phyloP scores from a whole-genome alignment of 2,113 vertebrate genomes.

The Cyprinodon variegatus region DNA sequence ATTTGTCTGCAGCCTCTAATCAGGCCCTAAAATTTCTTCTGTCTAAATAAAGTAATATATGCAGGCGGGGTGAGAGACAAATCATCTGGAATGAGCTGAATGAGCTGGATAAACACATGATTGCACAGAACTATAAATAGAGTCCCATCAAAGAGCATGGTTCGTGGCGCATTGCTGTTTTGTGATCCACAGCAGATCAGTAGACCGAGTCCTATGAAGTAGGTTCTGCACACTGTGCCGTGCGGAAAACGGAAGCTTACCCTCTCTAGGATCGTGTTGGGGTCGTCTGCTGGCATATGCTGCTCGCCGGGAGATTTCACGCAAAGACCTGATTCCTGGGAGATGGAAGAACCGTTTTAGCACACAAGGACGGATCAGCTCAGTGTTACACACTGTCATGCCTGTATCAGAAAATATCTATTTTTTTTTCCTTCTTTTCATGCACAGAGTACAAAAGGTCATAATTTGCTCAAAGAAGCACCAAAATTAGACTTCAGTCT shows the following conservation, averaged over 20 bases:
- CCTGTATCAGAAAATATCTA: conserved; percentile 5
- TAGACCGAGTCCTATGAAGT: conserved; percentile 56
- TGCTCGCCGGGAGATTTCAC: conserved; percentile 70
- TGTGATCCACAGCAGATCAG: conserved; percentile 62
- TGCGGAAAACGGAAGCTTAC: conserved; percentile 47
- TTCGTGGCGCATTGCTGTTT: conserved; percentile 59
- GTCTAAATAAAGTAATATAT: conserved; percentile 69
- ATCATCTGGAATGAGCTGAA: conserved; percentile 74
- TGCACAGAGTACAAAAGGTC: conserved; percentile 8
- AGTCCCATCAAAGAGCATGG: conserved; percentile 61
- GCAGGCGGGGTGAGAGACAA: conserved; percentile 59
- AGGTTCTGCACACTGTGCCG: conserved; percentile 56
- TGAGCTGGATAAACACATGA: conserved; percentile 73
- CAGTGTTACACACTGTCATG: conserved; percentile 12
- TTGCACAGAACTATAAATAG: conserved; percentile 74
- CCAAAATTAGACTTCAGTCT: conserved; percentile 6
- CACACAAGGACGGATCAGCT: conserved; percentile 10
- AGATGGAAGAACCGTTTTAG: conserved; percentile 20
- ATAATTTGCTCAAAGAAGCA: not conserved
- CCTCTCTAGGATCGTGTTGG: conserved; percentile 50
- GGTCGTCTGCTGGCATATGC: conserved; percentile 61
- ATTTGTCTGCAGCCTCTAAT: conserved; percentile 70
- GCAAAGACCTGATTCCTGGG: conserved; percentile 68
- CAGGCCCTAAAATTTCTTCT: conserved; percentile 53
- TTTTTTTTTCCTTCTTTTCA: not conserved